Conservation (phyloP, 2,888 invertebrate genomes). For the Lycocerus yunnanus region DNA sequence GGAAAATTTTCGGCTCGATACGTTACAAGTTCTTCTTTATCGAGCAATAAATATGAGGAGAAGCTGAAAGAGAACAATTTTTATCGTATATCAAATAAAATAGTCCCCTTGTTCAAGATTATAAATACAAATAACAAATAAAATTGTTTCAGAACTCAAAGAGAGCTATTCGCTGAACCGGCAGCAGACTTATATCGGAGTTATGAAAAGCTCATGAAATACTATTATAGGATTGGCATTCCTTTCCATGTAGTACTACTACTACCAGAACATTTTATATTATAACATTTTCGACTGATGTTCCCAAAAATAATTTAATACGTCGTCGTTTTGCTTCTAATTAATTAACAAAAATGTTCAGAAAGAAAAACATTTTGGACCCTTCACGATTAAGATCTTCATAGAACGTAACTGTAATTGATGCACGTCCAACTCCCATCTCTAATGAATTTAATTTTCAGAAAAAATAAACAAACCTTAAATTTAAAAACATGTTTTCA, state of each 20-base stretch:
- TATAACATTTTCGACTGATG: neutral
- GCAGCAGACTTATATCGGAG: slow-evolving; percentile 31
- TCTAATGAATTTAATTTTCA: slow-evolving; percentile 37
- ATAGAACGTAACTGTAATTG: slow-evolving; percentile 12
- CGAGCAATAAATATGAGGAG: neutral
- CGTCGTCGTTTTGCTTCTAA: neutral
- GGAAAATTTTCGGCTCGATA: neutral
- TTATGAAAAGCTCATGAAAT: slow-evolving; percentile 34
- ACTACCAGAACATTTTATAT: neutral
- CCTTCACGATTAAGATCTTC: slow-evolving; percentile 13
- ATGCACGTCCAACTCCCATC: slow-evolving; percentile 21
- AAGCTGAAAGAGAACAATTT: slow-evolving; percentile 26
- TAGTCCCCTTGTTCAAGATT: slow-evolving; percentile 35
- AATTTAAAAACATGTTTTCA: slow-evolving; percentile 27
- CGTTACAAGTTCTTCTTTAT: neutral
- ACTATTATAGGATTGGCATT: slow-evolving; percentile 30
- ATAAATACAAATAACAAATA: slow-evolving; percentile 47
- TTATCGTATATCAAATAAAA: slow-evolving; percentile 28
- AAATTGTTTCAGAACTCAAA: slow-evolving; percentile 48
- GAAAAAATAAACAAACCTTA: slow-evolving; percentile 32
- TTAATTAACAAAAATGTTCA: slow-evolving; percentile 1
- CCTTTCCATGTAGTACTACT: slow-evolving; percentile 6
- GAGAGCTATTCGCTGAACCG: slow-evolving; percentile 39
- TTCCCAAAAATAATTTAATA: neutral
- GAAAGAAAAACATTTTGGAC: slow-evolving; percentile 4